Evolutionary conservation across 2,113 vertebrate genomes (phyloP), one percentile per base, ranked within the genome.

Genomic region (Proteles cristata): DNA sequence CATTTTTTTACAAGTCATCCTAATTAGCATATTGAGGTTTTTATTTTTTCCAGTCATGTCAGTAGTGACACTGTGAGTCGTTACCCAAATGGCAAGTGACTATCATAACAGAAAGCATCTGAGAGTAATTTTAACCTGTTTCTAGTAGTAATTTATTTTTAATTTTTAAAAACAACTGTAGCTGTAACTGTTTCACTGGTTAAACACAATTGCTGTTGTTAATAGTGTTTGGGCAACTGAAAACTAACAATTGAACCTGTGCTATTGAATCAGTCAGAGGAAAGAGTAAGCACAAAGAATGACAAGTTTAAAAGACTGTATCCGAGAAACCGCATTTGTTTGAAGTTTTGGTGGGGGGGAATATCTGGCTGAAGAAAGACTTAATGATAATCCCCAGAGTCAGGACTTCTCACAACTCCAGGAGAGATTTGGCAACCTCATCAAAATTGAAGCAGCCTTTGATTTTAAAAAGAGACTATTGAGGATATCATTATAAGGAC

Each of bases 1-100:
- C 45, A 65, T 50, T 92, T 92, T 91, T 93, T 95, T 58, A 81
- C 11, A 39, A 81, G 66, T 92, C 33, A 87, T 77, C 35, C 53
- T 95, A 26, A 93, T 96, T 95, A 90, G 79, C 84, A 97, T 96
- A 87, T 73, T 96, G 87, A 90, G 82, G 69, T 68, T 84, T 93
- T 74, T 79, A 71, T 55, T 90, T 96, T 92, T 96, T 89, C 73
- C 61, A 65, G 66, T 80, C 76, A 85, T 85, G 33, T 96, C 91
- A 88, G 69, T 77, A 91, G 69, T 90, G 66, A 14, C 55, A 74
- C 14, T 66, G n/a, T 95, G 92, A 98, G 76, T 91, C 84, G 81
- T 21, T 61, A 84, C 12, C 76, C 84, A 90, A 96, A 83, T 95
- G 83, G 73, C 35, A 68, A 77, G 66, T 21, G 66, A 82, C 48